These are phyloP conservation scores for Plectrocnemia conspersa DNA, from an alignment of 1,140 invertebrate species.

Conservation along the genomic window DNA sequence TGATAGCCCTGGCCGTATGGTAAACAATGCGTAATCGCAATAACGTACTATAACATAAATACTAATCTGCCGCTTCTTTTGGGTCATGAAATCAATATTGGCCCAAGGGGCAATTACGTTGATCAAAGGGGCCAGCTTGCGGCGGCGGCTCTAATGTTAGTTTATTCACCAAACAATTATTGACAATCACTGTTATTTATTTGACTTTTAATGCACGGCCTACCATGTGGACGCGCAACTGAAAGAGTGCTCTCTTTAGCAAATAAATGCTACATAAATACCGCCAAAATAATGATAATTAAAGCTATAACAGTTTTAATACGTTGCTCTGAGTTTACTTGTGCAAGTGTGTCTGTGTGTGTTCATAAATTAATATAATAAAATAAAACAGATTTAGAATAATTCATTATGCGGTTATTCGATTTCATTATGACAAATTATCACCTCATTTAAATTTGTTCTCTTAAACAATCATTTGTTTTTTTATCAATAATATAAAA, in stretches of 20 bases:
- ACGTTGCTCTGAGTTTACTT: too few relatives aligned
- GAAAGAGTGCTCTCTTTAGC: neutral
- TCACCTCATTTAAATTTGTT: too few relatives aligned
- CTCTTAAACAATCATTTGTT: too few relatives aligned
- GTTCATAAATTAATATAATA: too few relatives aligned
- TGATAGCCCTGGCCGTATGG: neutral
- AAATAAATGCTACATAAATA: neutral
- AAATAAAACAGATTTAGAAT: too few relatives aligned
- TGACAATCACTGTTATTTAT: slow-evolving; percentile 16
- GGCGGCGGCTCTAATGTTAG: neutral
- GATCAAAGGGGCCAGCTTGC: slow-evolving; percentile 4
- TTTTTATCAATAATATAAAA: too few relatives aligned
- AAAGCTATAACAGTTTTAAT: neutral
- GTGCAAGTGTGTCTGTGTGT: too few relatives aligned
- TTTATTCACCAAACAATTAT: slow-evolving; percentile 12
- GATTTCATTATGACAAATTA: too few relatives aligned
- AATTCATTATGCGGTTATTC: too few relatives aligned
- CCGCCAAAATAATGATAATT: neutral
- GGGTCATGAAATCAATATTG: slow-evolving; percentile 9
- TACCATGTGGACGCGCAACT: neutral
- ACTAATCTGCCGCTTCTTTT: too few relatives aligned
- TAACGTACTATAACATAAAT: neutral
- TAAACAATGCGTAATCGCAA: slow-evolving; percentile 5
- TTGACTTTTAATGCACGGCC: neutral
- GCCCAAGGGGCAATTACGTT: slow-evolving; percentile 7